These are phyloP conservation scores for Apodemus agrarius DNA, from an alignment of 2,797 vertebrate genomes.

Conservation along the genomic window DNA sequence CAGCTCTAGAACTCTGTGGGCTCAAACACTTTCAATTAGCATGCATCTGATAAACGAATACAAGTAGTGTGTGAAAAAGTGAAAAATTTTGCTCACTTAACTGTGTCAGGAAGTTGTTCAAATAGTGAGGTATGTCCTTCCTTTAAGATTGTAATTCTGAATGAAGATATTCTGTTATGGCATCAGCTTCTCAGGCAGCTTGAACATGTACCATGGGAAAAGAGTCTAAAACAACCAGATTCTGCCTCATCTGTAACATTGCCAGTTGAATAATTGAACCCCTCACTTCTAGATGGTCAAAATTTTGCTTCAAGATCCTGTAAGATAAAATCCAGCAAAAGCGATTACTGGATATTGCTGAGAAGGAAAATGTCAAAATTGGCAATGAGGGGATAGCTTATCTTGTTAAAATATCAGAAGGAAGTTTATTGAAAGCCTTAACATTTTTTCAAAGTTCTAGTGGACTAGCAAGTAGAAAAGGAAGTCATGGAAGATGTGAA, in stretches of 20 bases:
- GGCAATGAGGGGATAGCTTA: constrained; percentile 90
- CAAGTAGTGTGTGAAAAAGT: not conserved
- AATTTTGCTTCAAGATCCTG: constrained; percentile 98
- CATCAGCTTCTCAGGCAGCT: constrained; percentile 95
- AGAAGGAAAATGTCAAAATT: constrained; percentile 94
- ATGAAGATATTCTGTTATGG: constrained; percentile 97
- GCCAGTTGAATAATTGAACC: constrained; percentile 99
- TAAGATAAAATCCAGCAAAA: constrained; percentile 92
- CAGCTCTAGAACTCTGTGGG: not conserved
- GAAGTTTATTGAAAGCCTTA: constrained; percentile 97
- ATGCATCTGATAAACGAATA: not conserved
- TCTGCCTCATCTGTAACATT: constrained; percentile 99
- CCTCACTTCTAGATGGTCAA: constrained; percentile 98
- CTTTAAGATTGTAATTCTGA: constrained; percentile 99
- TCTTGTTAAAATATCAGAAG: constrained; percentile 95
- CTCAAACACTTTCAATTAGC: not conserved
- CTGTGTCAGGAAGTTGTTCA: not conserved
- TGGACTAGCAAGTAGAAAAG: constrained; percentile 90
- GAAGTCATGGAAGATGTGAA: constrained; percentile 92
- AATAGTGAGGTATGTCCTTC: constrained; percentile 94
- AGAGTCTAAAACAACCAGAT: constrained; percentile 97
- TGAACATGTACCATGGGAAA: constrained; percentile 99
- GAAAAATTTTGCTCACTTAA: not conserved
- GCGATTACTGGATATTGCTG: constrained; percentile 92
- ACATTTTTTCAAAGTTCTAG: constrained; percentile 96